A percentile compares a stretch with the other conserved stretches of the same genome.
Evolutionary conservation across 2,113 vertebrate species (phyloP).

Genomic region (Bujurquina vittata): DNA sequence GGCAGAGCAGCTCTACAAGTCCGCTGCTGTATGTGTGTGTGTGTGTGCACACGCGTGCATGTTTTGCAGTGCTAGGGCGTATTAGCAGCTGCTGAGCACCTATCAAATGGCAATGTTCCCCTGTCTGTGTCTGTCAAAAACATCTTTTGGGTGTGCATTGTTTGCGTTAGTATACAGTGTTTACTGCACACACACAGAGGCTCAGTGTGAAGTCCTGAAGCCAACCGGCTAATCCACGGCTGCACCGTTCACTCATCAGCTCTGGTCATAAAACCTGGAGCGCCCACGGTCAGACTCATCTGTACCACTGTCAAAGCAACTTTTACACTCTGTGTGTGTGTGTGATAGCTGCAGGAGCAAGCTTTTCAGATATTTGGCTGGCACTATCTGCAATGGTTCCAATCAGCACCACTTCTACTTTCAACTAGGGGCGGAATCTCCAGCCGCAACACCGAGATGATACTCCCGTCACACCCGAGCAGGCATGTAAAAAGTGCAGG

Average conservation of each 20-base stretch:
- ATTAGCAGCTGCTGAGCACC: slow-evolving; percentile 12
- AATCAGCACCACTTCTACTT: slow-evolving; percentile 11
- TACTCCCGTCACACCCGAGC: slow-evolving; percentile 18
- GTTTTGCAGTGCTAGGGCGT: background rate
- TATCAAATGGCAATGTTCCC: background rate
- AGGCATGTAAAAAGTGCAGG: background rate
- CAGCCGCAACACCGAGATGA: background rate
- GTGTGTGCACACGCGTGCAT: background rate
- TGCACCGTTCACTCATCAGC: slow-evolving; percentile 30
- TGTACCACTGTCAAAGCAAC: slow-evolving; percentile 37
- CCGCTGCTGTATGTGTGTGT: slow-evolving; percentile 19
- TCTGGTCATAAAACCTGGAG: slow-evolving; percentile 43
- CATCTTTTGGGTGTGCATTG: slow-evolving; percentile 15
- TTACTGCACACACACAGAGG: slow-evolving; percentile 14
- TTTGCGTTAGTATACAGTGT: slow-evolving; percentile 29
- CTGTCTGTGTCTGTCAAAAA: slow-evolving; percentile 28
- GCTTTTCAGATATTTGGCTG: slow-evolving; percentile 6
- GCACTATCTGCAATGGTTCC: background rate
- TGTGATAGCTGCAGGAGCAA: slow-evolving; percentile 30
- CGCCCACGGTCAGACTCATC: slow-evolving; percentile 8
- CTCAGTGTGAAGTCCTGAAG: slow-evolving; percentile 56
- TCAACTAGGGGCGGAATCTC: background rate
- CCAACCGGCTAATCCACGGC: background rate
- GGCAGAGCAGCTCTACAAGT: slow-evolving; percentile 19
- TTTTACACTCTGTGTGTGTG: slow-evolving; percentile 28